Evolutionary conservation across 2,113 vertebrate species (phyloP).

Genomic region (Nymphicus hollandicus): DNA sequence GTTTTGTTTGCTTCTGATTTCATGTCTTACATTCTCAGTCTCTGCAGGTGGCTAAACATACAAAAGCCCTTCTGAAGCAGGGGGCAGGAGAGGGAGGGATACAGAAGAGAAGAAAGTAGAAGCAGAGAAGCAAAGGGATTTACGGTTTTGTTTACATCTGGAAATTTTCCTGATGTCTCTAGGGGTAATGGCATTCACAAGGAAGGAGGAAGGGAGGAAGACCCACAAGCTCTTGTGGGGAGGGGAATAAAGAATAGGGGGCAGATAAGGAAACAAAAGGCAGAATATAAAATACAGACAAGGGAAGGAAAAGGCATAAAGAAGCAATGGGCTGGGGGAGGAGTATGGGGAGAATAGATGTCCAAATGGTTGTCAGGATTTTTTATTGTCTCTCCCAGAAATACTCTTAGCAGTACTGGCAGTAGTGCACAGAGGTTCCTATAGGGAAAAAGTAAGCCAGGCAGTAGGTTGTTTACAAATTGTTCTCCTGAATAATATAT

Average conservation of each 20-base stretch:
- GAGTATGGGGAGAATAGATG: neutral
- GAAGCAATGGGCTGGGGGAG: neutral
- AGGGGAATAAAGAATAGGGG: neutral
- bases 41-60: slow-evolving; percentile 36
- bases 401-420: neutral
- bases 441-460: neutral
- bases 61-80: neutral
- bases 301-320: neutral
- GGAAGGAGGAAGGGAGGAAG: neutral
- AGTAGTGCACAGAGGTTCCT: neutral
- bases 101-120: neutral
- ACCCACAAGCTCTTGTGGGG: neutral
- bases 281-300: neutral
- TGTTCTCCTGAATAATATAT: slow-evolving; percentile 23
- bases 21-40: neutral
- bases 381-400: neutral
- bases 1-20: slow-evolving; percentile 42
- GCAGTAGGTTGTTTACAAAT: slow-evolving; percentile 16
- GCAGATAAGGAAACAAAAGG: neutral
- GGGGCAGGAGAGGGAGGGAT: neutral
- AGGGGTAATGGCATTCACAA: slow-evolving; percentile 15
- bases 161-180: neutral
- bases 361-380: slow-evolving; percentile 9
- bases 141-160: slow-evolving; percentile 36
- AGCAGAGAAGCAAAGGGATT: slow-evolving; percentile 19